Evolutionary conservation across 2,797 vertebrate species (phyloP), one percentile per base, ranked within the genome.

Genomic region (Karalla daura): DNA sequence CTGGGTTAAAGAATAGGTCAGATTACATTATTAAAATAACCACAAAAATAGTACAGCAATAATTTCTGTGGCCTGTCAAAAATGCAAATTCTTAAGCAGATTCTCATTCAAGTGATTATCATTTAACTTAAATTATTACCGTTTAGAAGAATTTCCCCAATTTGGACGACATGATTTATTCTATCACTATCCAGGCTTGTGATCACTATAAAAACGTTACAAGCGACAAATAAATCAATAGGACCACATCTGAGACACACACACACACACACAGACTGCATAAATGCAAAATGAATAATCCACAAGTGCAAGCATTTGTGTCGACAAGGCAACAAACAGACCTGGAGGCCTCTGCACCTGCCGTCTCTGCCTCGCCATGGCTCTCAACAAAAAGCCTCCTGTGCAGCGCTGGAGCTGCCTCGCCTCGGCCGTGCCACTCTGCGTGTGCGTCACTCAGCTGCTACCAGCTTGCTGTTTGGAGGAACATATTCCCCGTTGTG

Each of bases 401-500:
- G 74, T 71, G 54, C 56, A 21, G 52, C 15, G 28, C 55, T 50
- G 37, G 65, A 56, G 63, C 59, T 30, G 12, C 15, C 66, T 76
- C 66, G 27, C 51, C 61, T 74, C 64, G 39, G 47, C 23, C 25
- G 46, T 88, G 86, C 83, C 87, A 63, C 63, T 83, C 67, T 59
- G 66, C 41, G 79, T 86, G 88, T 78, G 75, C 49, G 71, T 95
- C 92, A 90, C 85, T 94, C 93, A 91, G 92, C 90, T 90, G 89
- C 89, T 91, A 96, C 95, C 93, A 96, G 94, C 94, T 94, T 96
- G 95, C 96, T 95, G 94, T 94, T 89, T 89, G 95, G 93, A 93
- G 92, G 95, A 97, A 96, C 96, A 97, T 98, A 96, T 97, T 98
- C 96, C 95, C 93, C 94, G 95, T 96, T 94, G 92, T 92, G 86